These are phyloP conservation scores for Psylliodes chrysocephalus DNA, from an alignment of 2,888 invertebrate species.

Conservation along the genomic window DNA sequence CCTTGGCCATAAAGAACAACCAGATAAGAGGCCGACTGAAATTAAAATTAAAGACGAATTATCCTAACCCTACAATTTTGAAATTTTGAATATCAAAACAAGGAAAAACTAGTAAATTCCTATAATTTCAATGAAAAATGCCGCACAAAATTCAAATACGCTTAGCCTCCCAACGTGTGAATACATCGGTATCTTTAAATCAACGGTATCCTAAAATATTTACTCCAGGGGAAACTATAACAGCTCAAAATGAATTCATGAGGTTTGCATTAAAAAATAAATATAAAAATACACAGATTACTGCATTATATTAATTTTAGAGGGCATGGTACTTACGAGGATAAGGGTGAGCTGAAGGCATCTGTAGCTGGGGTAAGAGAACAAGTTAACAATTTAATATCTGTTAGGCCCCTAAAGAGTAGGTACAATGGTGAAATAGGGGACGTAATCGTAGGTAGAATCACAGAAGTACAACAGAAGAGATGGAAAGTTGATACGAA, in stretches of 20 bases:
- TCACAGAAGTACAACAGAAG: slow-evolving; percentile 92
- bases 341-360: slow-evolving; percentile 84
- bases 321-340: slow-evolving; percentile 96
- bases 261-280: slow-evolving; percentile 69
- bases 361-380: slow-evolving; percentile 95
- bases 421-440: slow-evolving; percentile 95
- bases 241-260: slow-evolving; percentile 84
- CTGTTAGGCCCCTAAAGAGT: slow-evolving; percentile 90
- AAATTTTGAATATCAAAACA: no score
- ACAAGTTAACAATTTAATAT: slow-evolving; percentile 93
- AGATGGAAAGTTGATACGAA: slow-evolving; percentile 97
- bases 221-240: slow-evolving; percentile 90
- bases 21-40: no score
- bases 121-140: slow-evolving; percentile 41
- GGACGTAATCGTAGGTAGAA: slow-evolving; percentile 95
- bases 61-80: no score
- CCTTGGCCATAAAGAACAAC: no score
- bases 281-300: background rate
- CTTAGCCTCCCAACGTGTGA: slow-evolving; percentile 73
- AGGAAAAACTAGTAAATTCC: no score
- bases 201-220: slow-evolving; percentile 74
- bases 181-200: slow-evolving; percentile 68
- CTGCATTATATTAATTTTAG: slow-evolving; percentile 64
- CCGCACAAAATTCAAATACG: slow-evolving; percentile 69
- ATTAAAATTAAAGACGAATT: no score